phyloP scores from a whole-genome alignment of 2,888 invertebrate genomes.

The Parasteatoda lunata region DNA sequence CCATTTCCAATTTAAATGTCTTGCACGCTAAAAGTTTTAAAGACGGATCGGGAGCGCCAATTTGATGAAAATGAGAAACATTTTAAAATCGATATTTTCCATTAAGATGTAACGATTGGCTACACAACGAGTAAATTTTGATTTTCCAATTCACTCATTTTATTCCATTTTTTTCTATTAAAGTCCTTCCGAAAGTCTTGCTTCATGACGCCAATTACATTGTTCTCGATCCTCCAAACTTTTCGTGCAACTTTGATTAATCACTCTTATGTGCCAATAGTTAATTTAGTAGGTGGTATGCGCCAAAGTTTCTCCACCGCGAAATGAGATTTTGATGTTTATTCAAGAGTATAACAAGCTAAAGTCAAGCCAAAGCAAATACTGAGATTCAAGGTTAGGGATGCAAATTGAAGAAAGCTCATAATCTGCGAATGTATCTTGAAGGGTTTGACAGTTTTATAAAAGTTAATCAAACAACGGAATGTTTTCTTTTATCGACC shows the following conservation, averaged over 20 bases:
- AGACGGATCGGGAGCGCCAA: constrained; percentile 21
- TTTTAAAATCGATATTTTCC: constrained; percentile 48
- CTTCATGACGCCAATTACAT: constrained; percentile 16
- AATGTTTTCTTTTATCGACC: too few relatives aligned
- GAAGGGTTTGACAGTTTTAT: too few relatives aligned
- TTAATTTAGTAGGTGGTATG: constrained; percentile 18
- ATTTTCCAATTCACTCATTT: constrained; percentile 2
- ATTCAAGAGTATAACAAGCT: background rate
- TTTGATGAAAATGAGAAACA: background rate
- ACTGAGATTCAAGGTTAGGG: too few relatives aligned
- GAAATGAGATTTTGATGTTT: constrained; percentile 34
- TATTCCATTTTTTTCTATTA: too few relatives aligned
- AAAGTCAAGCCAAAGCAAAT: too few relatives aligned
- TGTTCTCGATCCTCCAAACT: constrained; percentile 2
- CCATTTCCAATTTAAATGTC: constrained; percentile 6
- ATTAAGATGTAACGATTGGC: constrained; percentile 29
- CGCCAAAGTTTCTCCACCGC: background rate
- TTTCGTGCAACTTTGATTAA: constrained; percentile 27
- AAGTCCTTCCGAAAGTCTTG: too few relatives aligned
- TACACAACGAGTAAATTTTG: constrained; percentile 18
- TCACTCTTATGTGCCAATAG: constrained; percentile 36
- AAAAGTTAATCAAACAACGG: too few relatives aligned
- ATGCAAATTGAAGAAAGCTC: too few relatives aligned
- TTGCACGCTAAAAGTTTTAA: background rate
- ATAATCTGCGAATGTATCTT: too few relatives aligned